Evolutionary conservation across 2,113 vertebrate genomes (phyloP).

Genomic region (Perca fluviatilis): DNA sequence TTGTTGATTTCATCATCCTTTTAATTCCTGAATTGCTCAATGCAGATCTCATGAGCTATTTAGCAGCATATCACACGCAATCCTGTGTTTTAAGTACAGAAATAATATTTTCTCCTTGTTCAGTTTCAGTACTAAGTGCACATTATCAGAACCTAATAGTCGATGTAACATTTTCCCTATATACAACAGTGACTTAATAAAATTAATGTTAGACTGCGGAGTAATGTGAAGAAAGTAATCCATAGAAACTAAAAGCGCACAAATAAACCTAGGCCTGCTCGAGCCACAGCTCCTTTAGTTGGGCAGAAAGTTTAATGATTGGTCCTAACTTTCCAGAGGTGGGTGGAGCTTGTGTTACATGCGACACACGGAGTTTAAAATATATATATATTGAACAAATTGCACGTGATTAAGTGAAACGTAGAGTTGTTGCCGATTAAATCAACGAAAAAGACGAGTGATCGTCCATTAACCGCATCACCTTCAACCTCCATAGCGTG

Average conservation of each 20-base stretch:
- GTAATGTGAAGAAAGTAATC: background rate
- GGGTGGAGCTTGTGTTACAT: background rate
- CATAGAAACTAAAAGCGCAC: background rate
- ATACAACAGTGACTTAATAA: background rate
- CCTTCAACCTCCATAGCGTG: fast-evolving
- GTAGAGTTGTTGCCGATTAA: background rate
- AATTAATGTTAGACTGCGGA: background rate
- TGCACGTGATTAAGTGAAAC: too few relatives aligned
- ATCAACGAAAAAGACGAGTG: background rate
- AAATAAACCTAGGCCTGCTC: too few relatives aligned
- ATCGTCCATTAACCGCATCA: background rate
- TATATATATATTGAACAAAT: too few relatives aligned
- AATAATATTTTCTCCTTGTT: background rate
- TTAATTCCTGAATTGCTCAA: background rate
- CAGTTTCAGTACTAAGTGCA: background rate
- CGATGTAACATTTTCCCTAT: background rate
- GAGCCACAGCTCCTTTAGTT: background rate
- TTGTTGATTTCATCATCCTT: background rate
- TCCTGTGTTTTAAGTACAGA: background rate
- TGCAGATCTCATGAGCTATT: background rate
- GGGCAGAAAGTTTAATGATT: background rate
- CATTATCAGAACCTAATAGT: background rate
- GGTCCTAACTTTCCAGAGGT: too few relatives aligned
- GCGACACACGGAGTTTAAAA: too few relatives aligned
- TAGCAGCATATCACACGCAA: background rate